Evolutionary conservation across 2,113 vertebrate genomes (phyloP).

Genomic region (Hiodon tergisus): DNA sequence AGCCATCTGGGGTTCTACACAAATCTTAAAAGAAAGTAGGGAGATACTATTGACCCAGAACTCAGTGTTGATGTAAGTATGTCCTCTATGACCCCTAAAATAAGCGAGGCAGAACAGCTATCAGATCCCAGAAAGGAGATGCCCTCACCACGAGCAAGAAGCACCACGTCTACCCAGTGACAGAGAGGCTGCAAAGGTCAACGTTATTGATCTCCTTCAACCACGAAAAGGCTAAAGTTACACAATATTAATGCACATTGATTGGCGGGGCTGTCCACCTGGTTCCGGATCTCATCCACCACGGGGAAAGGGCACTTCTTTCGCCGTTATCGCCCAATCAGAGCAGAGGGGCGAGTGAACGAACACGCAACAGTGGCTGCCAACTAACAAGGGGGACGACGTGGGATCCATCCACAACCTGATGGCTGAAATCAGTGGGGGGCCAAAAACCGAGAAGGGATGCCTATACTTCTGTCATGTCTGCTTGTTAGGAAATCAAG

Average conservation of each 20-base stretch:
- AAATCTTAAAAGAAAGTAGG: neutral
- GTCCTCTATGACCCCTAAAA: neutral
- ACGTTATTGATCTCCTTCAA: slow-evolving; percentile 14
- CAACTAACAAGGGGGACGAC: neutral
- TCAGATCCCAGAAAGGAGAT: neutral
- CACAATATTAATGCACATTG: slow-evolving; percentile 21
- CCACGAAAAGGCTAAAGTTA: slow-evolving; percentile 16
- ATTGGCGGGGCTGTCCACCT: slow-evolving; percentile 12
- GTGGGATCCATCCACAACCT: neutral
- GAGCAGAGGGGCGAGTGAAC: neutral
- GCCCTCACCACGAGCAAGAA: neutral
- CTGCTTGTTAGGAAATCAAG: neutral
- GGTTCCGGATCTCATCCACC: neutral
- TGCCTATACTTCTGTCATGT: neutral
- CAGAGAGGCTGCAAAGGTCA: slow-evolving; percentile 20
- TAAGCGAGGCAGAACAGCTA: neutral
- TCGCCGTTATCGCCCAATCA: neutral
- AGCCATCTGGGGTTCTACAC: neutral
- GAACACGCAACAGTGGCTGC: no score
- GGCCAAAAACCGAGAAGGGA: no score
- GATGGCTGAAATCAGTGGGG: neutral
- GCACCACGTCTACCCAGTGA: neutral
- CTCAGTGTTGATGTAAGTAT: neutral
- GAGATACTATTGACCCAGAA: neutral
- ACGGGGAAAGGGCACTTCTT: slow-evolving; percentile 15